Evolutionary conservation across 1,140 invertebrate species (phyloP), one percentile per base, ranked within the genome.

Genomic region (Aphelinus atriplicis): DNA sequence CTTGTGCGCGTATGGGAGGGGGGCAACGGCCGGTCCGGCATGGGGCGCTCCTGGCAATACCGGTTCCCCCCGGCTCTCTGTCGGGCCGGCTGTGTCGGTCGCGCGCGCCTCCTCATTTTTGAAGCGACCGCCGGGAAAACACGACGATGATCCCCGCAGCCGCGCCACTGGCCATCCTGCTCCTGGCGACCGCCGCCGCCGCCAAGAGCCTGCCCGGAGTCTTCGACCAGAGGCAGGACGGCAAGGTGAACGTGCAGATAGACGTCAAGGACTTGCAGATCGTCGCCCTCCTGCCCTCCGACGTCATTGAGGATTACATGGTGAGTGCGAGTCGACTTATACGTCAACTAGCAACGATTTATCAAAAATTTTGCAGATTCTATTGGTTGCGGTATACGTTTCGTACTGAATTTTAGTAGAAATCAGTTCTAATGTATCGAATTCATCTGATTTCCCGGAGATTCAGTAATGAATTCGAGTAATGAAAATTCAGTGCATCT

Each of bases 261-360:
- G 91, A 93, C 81, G 84, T 95, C 65, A 94, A 94, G 85, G 92
- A 95, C 85, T 86, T 95, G 67, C 90, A 93, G 80, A 90, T 95
- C 78, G 89, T 94, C 75, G 93, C 93, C 50, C 81, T 94, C 53
- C 78, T 92, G 42, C 86, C 90, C 69, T 89, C 90, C 69, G 89
- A 89, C 42, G 42, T 85, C 0, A 80, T 90, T 67, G 86, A 87
- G 42, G 88, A 90, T 83, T 89, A 91, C 77, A 88, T 89, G 86
- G 89, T 90, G 86, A 88, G 69, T 64, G 26, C 26, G 26, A 26
- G 26, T 26, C 26, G 26, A 26, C 26, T 26, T 26, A 26, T 4
- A 43, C 58, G 1, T 26, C 26, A 26, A 26, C 26, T 26, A 26
- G 26, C 26, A 26, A 26, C 26, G 26, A 26, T 26, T 26, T 26